Evolutionary conservation across 2,888 invertebrate genomes (phyloP), one percentile per base, ranked within the genome.

Genomic region (Galerucella nymphaeae): DNA sequence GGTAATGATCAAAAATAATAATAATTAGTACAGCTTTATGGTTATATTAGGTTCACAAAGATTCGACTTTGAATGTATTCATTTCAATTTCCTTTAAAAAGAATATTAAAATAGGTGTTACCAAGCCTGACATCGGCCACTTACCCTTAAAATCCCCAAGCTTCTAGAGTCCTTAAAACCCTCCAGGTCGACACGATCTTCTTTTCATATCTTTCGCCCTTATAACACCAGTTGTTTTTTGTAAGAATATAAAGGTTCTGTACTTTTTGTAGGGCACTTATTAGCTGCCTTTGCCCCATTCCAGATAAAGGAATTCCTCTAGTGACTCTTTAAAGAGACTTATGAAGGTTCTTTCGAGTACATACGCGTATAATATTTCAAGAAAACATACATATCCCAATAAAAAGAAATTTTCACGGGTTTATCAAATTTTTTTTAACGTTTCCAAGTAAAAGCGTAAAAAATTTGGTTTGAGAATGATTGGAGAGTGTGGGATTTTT

Each of bases 211-310:
- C 76, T 78, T 58, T 58, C 76, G 77, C 76, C 75, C 75, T 77
- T 78, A 79, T 77, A 65, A 79, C 80, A 78, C 82, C 80, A 79
- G 82, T 81, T 82, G 81, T 83, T 82, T 82, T 83, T 82, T 80
- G 80, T 77, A 79, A 78, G 77, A 79, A 77, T 76, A 80, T 76
- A 75, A 80, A 80, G 79, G 77, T 41, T 50, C 62, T 63, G 55
- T 63, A 78, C 74, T 58, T 58, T 58, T 58, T 58, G 58, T 58
- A 58, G 58, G 58, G 30, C 30, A 30, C 58, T 58, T 58, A 58
- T 58, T 58, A 58, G 9, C 58, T 58, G 58, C 58, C 58, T 58
- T 23, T 58, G 30, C 30, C 23, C 5, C 58, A 1, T 58, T 23
- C 30, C 23, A 14, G 2, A 58, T 30, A 14, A 58, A 58, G 30